These are phyloP conservation scores for Aphaenogaster ashmeadi DNA, from an alignment of 1,140 invertebrate genomes.

Conservation along the genomic window DNA sequence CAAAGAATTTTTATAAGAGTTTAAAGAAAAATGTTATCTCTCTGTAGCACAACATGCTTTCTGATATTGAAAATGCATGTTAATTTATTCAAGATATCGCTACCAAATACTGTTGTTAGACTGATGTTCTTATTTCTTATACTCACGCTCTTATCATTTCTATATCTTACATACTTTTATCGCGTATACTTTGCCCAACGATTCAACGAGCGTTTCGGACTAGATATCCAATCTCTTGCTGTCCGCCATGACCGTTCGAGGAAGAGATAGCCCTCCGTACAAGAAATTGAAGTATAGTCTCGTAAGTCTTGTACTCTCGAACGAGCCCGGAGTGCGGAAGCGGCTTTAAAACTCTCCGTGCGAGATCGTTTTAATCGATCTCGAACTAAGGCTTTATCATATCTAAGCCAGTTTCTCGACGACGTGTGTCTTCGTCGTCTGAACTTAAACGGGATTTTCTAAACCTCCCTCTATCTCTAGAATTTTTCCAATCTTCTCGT, in stretches of 20 bases:
- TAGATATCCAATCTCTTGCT: conserved; percentile 43
- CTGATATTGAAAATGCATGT: not conserved
- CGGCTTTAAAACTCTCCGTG: conserved; percentile 27
- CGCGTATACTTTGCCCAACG: not conserved
- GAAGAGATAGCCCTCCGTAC: not conserved
- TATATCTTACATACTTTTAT: conserved; percentile 30
- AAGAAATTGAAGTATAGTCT: conserved; percentile 59
- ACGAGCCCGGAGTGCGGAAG: not conserved
- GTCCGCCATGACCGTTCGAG: not conserved
- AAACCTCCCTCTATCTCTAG: not conserved
- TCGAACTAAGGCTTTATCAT: conserved; percentile 49
- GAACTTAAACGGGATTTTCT: conserved; percentile 37
- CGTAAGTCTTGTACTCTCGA: conserved; percentile 30
- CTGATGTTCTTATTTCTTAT: not conserved
- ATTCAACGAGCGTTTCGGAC: conserved; percentile 1
- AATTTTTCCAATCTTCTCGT: conserved; percentile 71
- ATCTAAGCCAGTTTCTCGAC: conserved; percentile 45
- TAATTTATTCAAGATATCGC: not conserved
- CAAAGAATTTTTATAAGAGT: not conserved
- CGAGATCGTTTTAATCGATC: conserved; percentile 51
- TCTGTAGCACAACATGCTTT: not conserved
- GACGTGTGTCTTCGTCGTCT: conserved; percentile 47
- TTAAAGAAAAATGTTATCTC: not conserved
- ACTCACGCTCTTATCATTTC: not conserved
- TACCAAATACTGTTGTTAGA: not conserved